phyloP scores from a whole-genome alignment of 1,140 invertebrate genomes.

The fruit fly (Drosophila melanogaster) region Release_6_plus_ISO1_MT NT_033777.3:28111001-28111500 shows the following conservation, averaged over 20 bases:
- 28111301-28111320: background rate
- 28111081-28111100: constrained; percentile 57
- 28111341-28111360: constrained; percentile 3
- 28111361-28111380: constrained; percentile 45
- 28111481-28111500: constrained; percentile 64
- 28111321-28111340: constrained; percentile 5
- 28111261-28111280: too few relatives aligned
- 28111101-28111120: constrained; percentile 30
- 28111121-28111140: constrained; percentile 24
- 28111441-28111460: constrained; percentile 82
- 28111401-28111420: constrained; percentile 73
- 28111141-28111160: background rate
- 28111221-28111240: too few relatives aligned
- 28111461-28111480: constrained; percentile 83
- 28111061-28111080: constrained; percentile 74
- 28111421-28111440: constrained; percentile 80
- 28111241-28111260: too few relatives aligned
- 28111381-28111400: constrained; percentile 51
- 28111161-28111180: background rate
- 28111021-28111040: constrained; percentile 63
- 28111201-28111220: too few relatives aligned
- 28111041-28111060: constrained; percentile 84
- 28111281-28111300: too few relatives aligned
- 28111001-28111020: constrained; percentile 50
- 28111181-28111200: background rate